Percentiles rank a stretch among this genome's conserved stretches.
These are phyloP conservation scores for Synanceia verrucosa DNA, from an alignment of 2,797 vertebrate species.

Conservation along the genomic window DNA sequence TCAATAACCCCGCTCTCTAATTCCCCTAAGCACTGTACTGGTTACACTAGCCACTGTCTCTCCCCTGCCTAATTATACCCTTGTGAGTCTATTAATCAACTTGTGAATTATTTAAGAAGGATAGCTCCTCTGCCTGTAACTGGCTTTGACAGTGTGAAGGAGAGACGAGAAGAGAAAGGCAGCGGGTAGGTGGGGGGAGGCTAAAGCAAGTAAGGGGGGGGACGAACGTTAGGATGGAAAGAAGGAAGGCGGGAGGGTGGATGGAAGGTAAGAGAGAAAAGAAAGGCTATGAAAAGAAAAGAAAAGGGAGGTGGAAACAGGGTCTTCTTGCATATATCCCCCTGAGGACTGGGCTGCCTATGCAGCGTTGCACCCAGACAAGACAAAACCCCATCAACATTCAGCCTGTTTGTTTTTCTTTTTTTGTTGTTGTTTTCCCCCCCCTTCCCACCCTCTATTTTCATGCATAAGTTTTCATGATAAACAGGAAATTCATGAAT, in stretches of 20 bases:
- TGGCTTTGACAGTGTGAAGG: slow-evolving; percentile 88
- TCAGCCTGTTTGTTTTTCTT: slow-evolving; percentile 75
- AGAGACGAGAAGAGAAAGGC: slow-evolving; percentile 67
- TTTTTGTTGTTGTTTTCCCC: slow-evolving; percentile 53
- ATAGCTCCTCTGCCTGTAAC: slow-evolving; percentile 93
- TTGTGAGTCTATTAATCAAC: slow-evolving; percentile 99
- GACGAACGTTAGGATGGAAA: slow-evolving; percentile 29
- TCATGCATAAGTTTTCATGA: slow-evolving; percentile 85
- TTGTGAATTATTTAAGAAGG: slow-evolving; percentile 99
- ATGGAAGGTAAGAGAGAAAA: slow-evolving; percentile 40
- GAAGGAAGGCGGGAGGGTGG: slow-evolving; percentile 40
- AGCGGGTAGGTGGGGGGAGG: slow-evolving; percentile 42
- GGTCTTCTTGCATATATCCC: slow-evolving; percentile 83
- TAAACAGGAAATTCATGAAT: slow-evolving; percentile 87
- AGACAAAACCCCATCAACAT: slow-evolving; percentile 82
- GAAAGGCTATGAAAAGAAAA: slow-evolving; percentile 41
- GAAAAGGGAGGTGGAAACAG: slow-evolving; percentile 66
- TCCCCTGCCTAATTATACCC: slow-evolving; percentile 99
- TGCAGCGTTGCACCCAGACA: slow-evolving; percentile 68
- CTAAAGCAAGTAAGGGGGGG: slow-evolving; percentile 34
- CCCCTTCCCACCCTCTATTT: slow-evolving; percentile 71
- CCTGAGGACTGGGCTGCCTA: slow-evolving; percentile 80
- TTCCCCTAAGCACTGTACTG: slow-evolving; percentile 98
- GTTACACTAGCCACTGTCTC: slow-evolving; percentile 95
- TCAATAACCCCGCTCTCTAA: slow-evolving; percentile 91